Evolutionary conservation across 2,113 vertebrate species (phyloP), one percentile per base, ranked within the genome.

Genomic region (Tetraodon nigroviridis): DNA sequence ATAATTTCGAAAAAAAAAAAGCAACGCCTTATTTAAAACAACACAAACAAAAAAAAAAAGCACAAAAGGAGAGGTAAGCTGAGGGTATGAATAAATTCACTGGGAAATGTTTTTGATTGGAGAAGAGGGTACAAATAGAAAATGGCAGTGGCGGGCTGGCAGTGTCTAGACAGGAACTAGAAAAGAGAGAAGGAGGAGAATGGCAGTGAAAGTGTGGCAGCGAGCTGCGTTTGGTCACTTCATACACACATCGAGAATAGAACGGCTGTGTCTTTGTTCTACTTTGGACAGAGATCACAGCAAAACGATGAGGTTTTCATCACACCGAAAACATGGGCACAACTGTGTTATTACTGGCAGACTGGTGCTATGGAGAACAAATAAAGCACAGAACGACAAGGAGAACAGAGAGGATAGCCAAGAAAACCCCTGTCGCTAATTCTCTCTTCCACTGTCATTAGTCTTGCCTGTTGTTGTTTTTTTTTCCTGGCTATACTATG

Each of bases 341-440:
- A 37, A 37, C 32, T 37, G 8, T 37, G 32, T 12, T 37, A 12
- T 37, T 37, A 37, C 32, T 11, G 24, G 24, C 85, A 86, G 84
- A 78, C 18, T 58, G 44, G 65, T 47, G 86, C 86, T 84, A 79
- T 53, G 40, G 15, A 69, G 67, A 78, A 70, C 78, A 79, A 74
- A 44, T 58, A 55, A 64, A 82, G 58, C 76, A 71, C 72, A 64
- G n/a, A 62, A 57, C 16, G 10, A 32, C 50, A 72, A 64, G 61
- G 53, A 64, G 54, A 42, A 56, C 5, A 1, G 59, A 69, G 71
- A 70, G 57, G 64, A 67, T 46, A 21, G 49, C 44, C 44, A 4
- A 13, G 13, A 22, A 7, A 37, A 24, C 41, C 41, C 19, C 4
- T 51, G 11, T 41, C 20, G 55, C 55, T 59, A 32, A 8, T 32